These are phyloP conservation scores for Ptychobarbus kaznakovi DNA, from an alignment of 2,797 vertebrate genomes.

Conservation along the genomic window DNA sequence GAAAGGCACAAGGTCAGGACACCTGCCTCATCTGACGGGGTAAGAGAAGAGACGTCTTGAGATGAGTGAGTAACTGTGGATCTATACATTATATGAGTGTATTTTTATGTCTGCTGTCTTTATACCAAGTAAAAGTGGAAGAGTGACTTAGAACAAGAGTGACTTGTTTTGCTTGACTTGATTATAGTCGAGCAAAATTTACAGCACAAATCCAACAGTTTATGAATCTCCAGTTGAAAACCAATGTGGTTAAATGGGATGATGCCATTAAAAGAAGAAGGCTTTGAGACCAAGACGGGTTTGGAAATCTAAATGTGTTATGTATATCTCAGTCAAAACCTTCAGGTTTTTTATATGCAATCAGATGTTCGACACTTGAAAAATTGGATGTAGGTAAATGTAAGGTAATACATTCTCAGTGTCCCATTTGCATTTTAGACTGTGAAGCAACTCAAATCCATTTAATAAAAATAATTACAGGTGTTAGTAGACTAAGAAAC, in stretches of 20 bases:
- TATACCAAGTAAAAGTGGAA: background rate
- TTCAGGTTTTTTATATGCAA: background rate
- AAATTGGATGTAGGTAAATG: background rate
- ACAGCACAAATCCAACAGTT: background rate
- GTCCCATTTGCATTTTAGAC: background rate
- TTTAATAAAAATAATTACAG: background rate
- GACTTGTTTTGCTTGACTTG: background rate
- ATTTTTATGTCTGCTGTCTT: background rate
- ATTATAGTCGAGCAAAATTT: no score
- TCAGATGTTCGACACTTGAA: background rate
- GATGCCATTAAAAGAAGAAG: background rate
- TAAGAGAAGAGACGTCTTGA: background rate
- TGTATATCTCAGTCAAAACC: background rate
- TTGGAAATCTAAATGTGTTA: background rate
- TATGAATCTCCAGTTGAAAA: background rate
- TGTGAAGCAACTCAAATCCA: background rate
- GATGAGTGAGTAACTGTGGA: conserved; percentile 26
- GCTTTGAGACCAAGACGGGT: background rate
- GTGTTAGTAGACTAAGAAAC: background rate
- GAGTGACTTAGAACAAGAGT: no score
- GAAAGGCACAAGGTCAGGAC: background rate
- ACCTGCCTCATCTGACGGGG: background rate
- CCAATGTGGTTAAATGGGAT: background rate
- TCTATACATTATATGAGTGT: background rate
- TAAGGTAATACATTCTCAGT: background rate